phyloP scores from a whole-genome alignment of 2,797 vertebrate genomes.

The Betta splendens region DNA sequence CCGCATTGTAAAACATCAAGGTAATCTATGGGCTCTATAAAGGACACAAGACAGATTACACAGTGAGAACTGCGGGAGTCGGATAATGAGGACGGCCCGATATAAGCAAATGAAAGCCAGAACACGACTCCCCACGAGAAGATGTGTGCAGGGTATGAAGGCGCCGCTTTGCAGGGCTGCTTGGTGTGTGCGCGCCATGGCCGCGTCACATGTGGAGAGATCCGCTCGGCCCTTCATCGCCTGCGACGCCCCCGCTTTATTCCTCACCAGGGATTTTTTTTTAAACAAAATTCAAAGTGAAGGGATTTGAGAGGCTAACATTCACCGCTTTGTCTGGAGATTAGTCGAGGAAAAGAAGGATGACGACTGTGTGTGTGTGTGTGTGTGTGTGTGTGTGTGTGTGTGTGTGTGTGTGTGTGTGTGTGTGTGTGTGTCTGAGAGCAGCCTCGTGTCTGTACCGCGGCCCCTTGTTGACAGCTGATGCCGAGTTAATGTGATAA shows the following conservation, averaged over 20 bases:
- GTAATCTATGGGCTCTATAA: conserved; percentile 60
- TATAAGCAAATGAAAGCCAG: conserved; percentile 29
- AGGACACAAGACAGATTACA: conserved; percentile 52
- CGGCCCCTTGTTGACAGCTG: conserved; percentile 63
- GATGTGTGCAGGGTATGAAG: conserved; percentile 1
- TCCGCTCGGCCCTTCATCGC: conserved; percentile 56
- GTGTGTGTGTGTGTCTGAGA: conserved; percentile 19
- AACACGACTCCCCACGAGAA: conserved; percentile 11
- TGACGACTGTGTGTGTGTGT: conserved; percentile 21
- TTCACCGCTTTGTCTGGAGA: conserved; percentile 69
- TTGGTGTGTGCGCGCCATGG: conserved; percentile 19
- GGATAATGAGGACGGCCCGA: conserved; percentile 42
- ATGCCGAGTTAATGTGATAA: conserved; percentile 69
- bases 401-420: conserved; percentile 14
- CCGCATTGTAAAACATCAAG: conserved; percentile 62
- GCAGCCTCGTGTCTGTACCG: conserved; percentile 7
- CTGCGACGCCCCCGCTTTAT: conserved; percentile 47
- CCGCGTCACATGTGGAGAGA: conserved; percentile 31
- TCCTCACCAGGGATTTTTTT: conserved; percentile 51
- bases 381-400: conserved; percentile 22
- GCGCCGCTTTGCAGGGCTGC: neutral
- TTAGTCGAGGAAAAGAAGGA: conserved; percentile 65
- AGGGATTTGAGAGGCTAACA: conserved; percentile 67
- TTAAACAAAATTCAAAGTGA: conserved; percentile 56
- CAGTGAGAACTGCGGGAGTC: conserved; percentile 17